These are phyloP conservation scores for Sprattus sprattus DNA, from an alignment of 2,113 vertebrate genomes.

Conservation along the genomic window DNA sequence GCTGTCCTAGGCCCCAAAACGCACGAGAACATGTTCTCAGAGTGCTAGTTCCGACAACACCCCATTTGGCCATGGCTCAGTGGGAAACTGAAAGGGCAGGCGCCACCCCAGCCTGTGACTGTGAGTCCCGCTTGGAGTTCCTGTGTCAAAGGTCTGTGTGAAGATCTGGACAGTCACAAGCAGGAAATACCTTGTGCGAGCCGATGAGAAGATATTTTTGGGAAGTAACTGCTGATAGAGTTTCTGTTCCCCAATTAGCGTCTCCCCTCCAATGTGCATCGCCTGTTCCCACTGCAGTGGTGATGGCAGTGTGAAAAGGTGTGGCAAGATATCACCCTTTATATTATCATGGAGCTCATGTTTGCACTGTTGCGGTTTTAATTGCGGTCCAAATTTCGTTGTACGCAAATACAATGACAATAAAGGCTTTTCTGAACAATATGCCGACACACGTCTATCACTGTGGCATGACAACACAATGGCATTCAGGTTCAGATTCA, in stretches of 20 bases:
- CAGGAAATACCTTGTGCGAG: constrained; percentile 3
- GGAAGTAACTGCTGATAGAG: not conserved
- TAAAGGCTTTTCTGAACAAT: too few species aligned
- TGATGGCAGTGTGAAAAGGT: constrained; percentile 9
- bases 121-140: not conserved
- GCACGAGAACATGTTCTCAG: not conserved
- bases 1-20: not conserved
- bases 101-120: not conserved
- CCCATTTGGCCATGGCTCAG: not conserved
- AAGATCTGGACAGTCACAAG: not conserved
- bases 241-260: constrained; percentile 1
- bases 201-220: not conserved
- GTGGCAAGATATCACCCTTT: constrained; percentile 24
- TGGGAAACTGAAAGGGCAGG: not conserved
- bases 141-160: not conserved
- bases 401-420: too few species aligned
- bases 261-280: not conserved
- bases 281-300: not conserved
- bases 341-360: not conserved
- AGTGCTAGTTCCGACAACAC: not conserved
- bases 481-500: too few species aligned
- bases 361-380: not conserved
- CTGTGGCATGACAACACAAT: not conserved
- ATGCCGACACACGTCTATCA: too few species aligned
- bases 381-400: too few species aligned